Percentiles rank a stretch among this genome's conserved stretches.
These are phyloP conservation scores for Phenganax stokvisi DNA, from an alignment of 92 coral and sea anemone species.

Conservation along the genomic window DNA sequence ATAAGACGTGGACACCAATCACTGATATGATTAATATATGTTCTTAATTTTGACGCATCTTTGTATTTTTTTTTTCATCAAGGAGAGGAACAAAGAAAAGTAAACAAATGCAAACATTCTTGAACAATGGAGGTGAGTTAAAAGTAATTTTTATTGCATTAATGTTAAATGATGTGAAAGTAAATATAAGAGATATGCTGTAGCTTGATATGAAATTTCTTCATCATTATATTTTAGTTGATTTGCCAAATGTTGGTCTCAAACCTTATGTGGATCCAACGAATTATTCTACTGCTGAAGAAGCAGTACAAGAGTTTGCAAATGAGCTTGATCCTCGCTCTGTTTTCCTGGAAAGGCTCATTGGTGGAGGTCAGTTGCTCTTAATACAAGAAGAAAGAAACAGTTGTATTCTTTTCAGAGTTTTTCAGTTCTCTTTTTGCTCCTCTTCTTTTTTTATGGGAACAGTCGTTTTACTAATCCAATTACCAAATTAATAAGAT, in stretches of 20 bases:
- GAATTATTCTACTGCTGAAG: conserved; percentile 79
- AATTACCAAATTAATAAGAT: too few relatives aligned
- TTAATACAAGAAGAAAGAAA: neutral
- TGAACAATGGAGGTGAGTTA: conserved; percentile 12
- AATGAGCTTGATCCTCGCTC: conserved; percentile 65
- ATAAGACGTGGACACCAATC: too few relatives aligned
- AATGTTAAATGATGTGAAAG: neutral
- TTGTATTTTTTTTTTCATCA: neutral
- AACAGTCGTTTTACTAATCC: too few relatives aligned
- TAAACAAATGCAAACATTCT: neutral
- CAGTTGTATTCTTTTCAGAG: too few relatives aligned
- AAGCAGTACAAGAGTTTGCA: conserved; percentile 68
- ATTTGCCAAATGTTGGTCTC: conserved; percentile 51
- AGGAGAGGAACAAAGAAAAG: neutral
- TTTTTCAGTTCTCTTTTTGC: too few relatives aligned
- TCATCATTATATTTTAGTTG: neutral
- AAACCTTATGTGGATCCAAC: conserved; percentile 82
- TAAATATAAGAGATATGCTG: neutral
- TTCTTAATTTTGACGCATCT: too few relatives aligned
- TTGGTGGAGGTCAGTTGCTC: conserved; percentile 71
- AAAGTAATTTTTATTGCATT: neutral
- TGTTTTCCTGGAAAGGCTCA: conserved; percentile 60
- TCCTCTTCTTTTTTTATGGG: too few relatives aligned
- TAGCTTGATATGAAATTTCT: too few relatives aligned
- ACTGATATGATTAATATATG: too few relatives aligned